phyloP scores from a whole-genome alignment of 2,113 vertebrate genomes.

The Spermophilus dauricus region DNA sequence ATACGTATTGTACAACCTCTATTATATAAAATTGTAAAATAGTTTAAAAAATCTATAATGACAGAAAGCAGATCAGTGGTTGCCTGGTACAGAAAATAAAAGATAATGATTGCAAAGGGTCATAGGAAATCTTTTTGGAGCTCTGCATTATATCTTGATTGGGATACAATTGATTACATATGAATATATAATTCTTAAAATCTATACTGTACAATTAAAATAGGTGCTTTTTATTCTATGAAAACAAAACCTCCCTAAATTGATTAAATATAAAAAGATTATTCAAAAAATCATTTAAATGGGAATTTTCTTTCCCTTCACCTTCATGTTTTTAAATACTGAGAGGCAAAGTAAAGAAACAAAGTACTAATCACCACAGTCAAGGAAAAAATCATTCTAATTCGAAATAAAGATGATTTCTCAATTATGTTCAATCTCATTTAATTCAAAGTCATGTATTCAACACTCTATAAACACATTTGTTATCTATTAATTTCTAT shows the following conservation, averaged over 20 bases:
- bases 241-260: constrained; percentile 5
- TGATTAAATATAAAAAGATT: background rate
- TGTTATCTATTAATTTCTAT: background rate
- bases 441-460: background rate
- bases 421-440: background rate
- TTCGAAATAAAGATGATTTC: constrained; percentile 42
- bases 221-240: background rate
- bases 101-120: background rate
- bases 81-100: background rate
- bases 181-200: background rate
- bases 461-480: background rate
- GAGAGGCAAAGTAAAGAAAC: background rate
- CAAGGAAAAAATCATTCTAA: constrained; percentile 15
- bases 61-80: background rate
- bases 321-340: background rate
- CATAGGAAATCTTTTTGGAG: background rate
- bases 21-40: constrained; percentile 39
- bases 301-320: background rate
- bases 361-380: background rate
- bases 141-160: background rate
- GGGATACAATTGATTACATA: background rate
- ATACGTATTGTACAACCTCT: background rate
- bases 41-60: background rate
- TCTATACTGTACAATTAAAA: background rate
- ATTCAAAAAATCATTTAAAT: background rate